Evolutionary conservation across 2,888 invertebrate genomes (phyloP), one percentile per base, ranked within the genome.

Genomic region (Ditylenchus weischeri): DNA sequence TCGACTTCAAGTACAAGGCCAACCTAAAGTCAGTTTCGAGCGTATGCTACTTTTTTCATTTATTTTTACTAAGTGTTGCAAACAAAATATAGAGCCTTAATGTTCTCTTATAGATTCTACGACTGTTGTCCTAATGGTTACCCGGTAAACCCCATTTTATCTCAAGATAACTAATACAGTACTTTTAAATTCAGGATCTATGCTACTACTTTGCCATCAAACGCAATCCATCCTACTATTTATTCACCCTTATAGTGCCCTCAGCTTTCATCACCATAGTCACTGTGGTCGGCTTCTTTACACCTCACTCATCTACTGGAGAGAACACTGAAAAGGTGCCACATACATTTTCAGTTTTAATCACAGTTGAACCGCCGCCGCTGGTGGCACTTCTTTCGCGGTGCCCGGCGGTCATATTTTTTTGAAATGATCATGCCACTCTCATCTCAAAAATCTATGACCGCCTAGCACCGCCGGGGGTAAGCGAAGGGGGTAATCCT

Each of bases 241-340:
- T 81, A 35, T 81, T 81, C 70, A 81, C 80, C 5, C 72, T 79
- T 19, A 78, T 81, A 63, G 75, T 81, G 57, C 82, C 82, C 0
- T 78, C 78, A 1, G 79, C 80, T 6, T 80, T 82, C 65, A 82
- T 82, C 66, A 81, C 79, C 10, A 79, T 80, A 23, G 81, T 82
- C 54, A 82, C 81, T 0, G 79, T 82, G 18, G 78, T 82, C 67
- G 82, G 82, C 36, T 82, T 79, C 61, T 82, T 82, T 71, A 82
- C 81, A 2, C 81, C 82, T 0, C 80, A 82, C 63, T 79, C 79
- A 0, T 76, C 78, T 8, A 80, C 80, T 2, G 82, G 82, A 23
- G 82, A 82, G 65, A 82, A 83, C 64, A 79, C 79, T 10, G 82
- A 82, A 65, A 82, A 82, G 71, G 79, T 77, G 15, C 62, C 43